Evolutionary conservation across 2,113 vertebrate genomes (phyloP).

Genomic region (Aythya baeri): DNA sequence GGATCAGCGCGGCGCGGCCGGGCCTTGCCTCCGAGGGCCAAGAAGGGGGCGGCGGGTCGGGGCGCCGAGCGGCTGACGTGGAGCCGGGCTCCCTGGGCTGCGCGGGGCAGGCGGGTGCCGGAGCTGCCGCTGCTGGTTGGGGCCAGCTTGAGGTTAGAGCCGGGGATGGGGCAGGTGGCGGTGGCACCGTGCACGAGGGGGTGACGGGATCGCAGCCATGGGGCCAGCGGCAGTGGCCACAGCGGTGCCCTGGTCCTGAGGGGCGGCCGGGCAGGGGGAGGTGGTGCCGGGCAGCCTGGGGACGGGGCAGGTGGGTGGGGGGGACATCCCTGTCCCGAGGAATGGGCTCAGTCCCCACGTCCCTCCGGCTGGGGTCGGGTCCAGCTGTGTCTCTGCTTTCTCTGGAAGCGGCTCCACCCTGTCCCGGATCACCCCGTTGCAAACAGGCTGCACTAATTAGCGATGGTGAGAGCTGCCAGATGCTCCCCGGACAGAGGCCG

Average conservation of each 20-base stretch:
- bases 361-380: neutral
- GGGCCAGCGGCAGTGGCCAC: neutral
- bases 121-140: accelerated
- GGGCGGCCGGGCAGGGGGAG: accelerated
- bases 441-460: neutral
- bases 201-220: accelerated
- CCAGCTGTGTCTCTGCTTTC: neutral
- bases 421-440: neutral
- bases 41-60: accelerated
- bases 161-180: neutral
- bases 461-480: accelerated
- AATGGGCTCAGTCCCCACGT: neutral
- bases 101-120: neutral
- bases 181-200: neutral
- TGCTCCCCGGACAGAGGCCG: neutral
- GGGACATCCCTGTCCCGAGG: neutral
- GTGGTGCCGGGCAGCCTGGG: neutral
- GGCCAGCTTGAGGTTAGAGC: neutral
- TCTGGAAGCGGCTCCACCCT: neutral
- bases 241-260: neutral
- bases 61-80: accelerated
- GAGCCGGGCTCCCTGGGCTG: accelerated
- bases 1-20: accelerated
- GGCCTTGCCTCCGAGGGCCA: accelerated
- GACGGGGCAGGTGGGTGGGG: accelerated